Percentiles rank a stretch among this genome's conserved stretches.
phyloP scores from a whole-genome alignment of 2,113 vertebrate species.

The Verasper variegatus region DNA sequence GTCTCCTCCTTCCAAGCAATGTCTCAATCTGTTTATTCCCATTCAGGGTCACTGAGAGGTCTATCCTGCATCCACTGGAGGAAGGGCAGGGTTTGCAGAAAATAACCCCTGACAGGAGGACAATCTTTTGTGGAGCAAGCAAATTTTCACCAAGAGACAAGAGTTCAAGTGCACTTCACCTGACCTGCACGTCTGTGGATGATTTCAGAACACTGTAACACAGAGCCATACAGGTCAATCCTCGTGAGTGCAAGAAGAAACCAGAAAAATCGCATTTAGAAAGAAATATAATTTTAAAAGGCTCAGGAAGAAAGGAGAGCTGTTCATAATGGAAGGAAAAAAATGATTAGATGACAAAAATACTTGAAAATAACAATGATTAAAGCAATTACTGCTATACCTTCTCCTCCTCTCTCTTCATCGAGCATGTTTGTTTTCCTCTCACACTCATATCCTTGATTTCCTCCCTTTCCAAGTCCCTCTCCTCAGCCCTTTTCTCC shows the following conservation, averaged over 20 bases:
- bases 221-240: not conserved
- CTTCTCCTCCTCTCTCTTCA: not conserved
- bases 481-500: not conserved
- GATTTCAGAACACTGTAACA: not conserved
- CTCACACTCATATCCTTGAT: not conserved
- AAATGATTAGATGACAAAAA: constrained; percentile 9
- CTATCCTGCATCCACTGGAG: constrained; percentile 20
- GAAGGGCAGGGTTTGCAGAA: not conserved
- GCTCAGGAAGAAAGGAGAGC: not conserved
- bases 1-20: not conserved
- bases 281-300: not conserved
- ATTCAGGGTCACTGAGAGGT: constrained; percentile 27
- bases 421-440: not conserved
- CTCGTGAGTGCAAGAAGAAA: not conserved
- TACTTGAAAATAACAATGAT: constrained; percentile 10
- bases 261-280: not conserved
- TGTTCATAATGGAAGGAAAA: not conserved
- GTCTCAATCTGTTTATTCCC: not conserved
- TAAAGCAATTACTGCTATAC: not conserved
- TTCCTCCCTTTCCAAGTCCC: not conserved
- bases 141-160: not conserved
- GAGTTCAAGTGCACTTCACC: not conserved
- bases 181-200: not conserved
- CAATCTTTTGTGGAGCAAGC: not conserved
- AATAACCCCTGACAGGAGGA: constrained; percentile 18